Conservation (phyloP, 2,797 vertebrate genomes). For the Manis pentadactyla region DNA sequence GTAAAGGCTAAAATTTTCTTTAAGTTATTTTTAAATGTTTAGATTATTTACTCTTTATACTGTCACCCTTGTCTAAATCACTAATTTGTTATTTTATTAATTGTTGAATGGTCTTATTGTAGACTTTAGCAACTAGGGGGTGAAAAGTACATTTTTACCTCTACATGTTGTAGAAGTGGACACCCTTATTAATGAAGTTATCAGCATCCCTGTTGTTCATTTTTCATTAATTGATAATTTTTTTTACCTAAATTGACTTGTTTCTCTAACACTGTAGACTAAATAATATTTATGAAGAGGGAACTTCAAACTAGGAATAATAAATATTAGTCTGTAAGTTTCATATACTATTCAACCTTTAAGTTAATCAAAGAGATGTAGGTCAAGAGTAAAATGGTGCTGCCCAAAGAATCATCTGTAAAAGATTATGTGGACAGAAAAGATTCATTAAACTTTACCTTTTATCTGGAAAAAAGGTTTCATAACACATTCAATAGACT, state of each 20-base stretch:
- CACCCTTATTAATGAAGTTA: not conserved
- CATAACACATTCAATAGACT: not conserved
- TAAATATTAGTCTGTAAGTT: not conserved
- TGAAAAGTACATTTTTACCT: not conserved
- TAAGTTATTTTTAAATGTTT: not conserved
- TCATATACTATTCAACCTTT: not conserved
- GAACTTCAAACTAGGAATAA: not conserved
- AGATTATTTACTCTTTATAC: not conserved
- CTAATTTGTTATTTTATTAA: not conserved
- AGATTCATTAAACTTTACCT: not conserved
- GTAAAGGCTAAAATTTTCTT: not conserved
- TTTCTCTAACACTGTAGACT: not conserved
- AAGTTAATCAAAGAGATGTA: not conserved
- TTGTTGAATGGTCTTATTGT: not conserved
- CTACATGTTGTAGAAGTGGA: not conserved
- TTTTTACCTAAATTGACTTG: not conserved
- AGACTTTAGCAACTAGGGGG: not conserved
- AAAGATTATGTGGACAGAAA: not conserved
- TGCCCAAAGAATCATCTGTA: not conserved
- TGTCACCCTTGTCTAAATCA: not conserved
- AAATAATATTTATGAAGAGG: not conserved
- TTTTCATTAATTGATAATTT: constrained; percentile 21
- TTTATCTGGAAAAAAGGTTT: not conserved
- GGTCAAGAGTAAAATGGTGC: not conserved
- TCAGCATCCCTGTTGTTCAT: not conserved